These are phyloP conservation scores for Selenia dentaria DNA, from an alignment of 2,888 invertebrate species.

Conservation along the genomic window DNA sequence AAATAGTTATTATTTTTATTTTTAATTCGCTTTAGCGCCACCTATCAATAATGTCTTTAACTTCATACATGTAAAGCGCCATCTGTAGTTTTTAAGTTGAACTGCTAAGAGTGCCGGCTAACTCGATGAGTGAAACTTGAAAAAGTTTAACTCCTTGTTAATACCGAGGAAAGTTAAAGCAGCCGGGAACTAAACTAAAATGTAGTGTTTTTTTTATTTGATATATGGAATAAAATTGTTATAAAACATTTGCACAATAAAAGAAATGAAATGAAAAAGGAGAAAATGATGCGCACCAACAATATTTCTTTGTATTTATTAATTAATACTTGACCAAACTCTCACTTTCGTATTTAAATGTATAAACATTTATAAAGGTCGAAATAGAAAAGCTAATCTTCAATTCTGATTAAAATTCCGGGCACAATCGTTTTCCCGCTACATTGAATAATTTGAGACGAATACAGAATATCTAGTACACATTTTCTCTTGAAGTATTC, in stretches of 20 bases:
- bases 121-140: neutral
- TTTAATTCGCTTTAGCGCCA: constrained; percentile 11
- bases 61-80: constrained; percentile 41
- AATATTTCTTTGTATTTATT: no score
- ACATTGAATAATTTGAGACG: constrained; percentile 61
- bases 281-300: no score
- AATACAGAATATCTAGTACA: constrained; percentile 51
- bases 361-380: no score
- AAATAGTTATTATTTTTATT: no score
- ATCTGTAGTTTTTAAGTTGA: constrained; percentile 48
- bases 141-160: neutral
- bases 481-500: constrained; percentile 52
- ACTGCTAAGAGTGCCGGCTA: constrained; percentile 35
- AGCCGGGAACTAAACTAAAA: neutral
- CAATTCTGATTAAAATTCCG: constrained; percentile 54
- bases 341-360: no score
- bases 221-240: no score
- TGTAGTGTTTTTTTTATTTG: neutral
- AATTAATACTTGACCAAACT: no score
- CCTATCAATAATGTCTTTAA: neutral
- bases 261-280: no score
- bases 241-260: no score
- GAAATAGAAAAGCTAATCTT: constrained; percentile 49
- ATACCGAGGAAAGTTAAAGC: constrained; percentile 1
- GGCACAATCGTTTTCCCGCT: constrained; percentile 51